Evolutionary conservation across 23 tunicate genomes (phyloP), one percentile per base, ranked within the genome.

Genomic region (Halocynthia aurantium): DNA sequence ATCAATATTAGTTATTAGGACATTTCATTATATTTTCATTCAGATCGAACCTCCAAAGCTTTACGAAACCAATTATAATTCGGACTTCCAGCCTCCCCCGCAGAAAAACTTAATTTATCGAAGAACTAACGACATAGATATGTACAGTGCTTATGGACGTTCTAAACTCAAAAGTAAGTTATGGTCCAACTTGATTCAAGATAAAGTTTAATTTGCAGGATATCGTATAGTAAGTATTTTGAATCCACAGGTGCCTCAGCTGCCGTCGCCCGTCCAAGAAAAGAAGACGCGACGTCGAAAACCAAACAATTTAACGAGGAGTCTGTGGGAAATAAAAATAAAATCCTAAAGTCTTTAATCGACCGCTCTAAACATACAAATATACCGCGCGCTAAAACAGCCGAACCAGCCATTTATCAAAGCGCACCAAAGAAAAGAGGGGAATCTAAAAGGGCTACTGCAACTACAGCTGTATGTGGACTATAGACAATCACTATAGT

Each of bases 21-120:
- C 1, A 31, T 31, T 31, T 31, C 4, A 31, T 31, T 31, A 31
- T 31, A 31, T 31, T 31, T 31, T 31, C 44, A 7, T 77, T 62
- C 18, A 87, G 93, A 31, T 87, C 57, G 71, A 87, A 61, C 93
- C 93, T 7, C 93, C 93, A 22, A 87, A 83, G 55, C 76, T 87
- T 72, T 87, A 82, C 63, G 93, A 87, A 44, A 82, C 93, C 9
- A 82, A 78, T 56, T 87, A 87, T 53, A 68, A 74, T 70, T 65
- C 64, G 8, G 93, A 87, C 51, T 87, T 72, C 68, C 80, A 83
- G 13, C 93, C 86, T 21, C 93, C 93, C 7, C 93, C 93, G 19
- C 71, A 56, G 53, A 86, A 87, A 77, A 87, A 87, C 55, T 71
- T 87, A n/a, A 10, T 77, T 8, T 52, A 71, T 22, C 75, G 53